A percentile compares a stretch with the other conserved stretches of the same genome.
Evolutionary conservation across 2,888 invertebrate genomes (phyloP).

Genomic region (Boloria selene): DNA sequence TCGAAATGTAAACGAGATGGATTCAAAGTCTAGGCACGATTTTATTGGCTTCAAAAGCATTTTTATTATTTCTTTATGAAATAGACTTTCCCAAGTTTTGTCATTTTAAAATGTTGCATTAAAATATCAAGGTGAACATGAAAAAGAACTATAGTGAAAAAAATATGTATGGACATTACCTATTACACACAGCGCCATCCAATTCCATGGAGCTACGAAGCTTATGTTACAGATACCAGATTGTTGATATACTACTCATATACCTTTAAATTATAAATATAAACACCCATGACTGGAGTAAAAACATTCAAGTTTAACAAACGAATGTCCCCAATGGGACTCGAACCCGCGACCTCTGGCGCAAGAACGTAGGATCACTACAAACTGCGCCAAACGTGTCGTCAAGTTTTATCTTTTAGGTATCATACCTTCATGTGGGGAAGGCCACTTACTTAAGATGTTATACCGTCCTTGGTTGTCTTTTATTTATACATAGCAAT

Average conservation of each 20-base stretch:
- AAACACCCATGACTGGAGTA: too few species aligned
- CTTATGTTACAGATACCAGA: too few species aligned
- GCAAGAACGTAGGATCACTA: too few species aligned
- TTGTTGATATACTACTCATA: too few species aligned
- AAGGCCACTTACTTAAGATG: constrained; percentile 14
- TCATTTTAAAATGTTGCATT: constrained; percentile 17
- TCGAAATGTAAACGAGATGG: not conserved
- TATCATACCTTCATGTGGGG: constrained; percentile 1
- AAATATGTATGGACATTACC: too few species aligned
- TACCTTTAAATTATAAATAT: too few species aligned
- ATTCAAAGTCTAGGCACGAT: constrained; percentile 11
- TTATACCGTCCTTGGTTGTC: constrained; percentile 12
- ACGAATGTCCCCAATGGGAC: too few species aligned
- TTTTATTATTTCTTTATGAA: constrained; percentile 21
- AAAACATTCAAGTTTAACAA: too few species aligned
- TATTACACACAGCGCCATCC: too few species aligned
- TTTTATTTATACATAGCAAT: constrained; percentile 8
- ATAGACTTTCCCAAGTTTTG: constrained; percentile 8
- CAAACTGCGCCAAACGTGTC: too few species aligned
- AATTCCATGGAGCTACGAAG: too few species aligned
- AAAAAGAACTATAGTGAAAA: not conserved
- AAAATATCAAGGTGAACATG: constrained; percentile 25
- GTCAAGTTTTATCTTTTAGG: constrained; percentile 6
- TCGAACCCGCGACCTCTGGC: too few species aligned
- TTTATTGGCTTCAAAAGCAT: constrained; percentile 17